Evolutionary conservation across 1,140 invertebrate genomes (phyloP), one percentile per base, ranked within the genome.

Genomic region (Drosophila triauraria): DNA sequence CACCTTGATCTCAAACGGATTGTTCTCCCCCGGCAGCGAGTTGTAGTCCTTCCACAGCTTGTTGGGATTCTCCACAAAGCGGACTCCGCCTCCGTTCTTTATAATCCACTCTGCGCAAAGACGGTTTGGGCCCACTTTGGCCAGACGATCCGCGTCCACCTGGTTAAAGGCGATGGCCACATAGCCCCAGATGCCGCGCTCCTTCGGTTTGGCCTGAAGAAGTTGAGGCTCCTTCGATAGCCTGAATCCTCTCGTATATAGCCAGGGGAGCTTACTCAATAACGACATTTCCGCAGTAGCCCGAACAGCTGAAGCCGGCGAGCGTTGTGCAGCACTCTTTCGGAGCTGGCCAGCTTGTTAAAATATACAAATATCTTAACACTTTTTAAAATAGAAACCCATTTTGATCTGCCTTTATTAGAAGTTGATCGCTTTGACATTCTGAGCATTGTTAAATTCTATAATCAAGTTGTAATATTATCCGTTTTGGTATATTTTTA

Each of bases 71-170:
- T 93, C 94, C 93, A 95, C 63, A 0, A 92, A 97, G 82, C 94
- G 95, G 0, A 97, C 94, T 38, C 93, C 92, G 15, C 96, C 97
- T 9, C 97, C 97, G 94, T 97, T 97, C 79, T 95, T 94, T 38
- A 97, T 87, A 8, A 98, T 91, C 97, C 97, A 93, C 46, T 93
- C 92, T 20, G 92, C 92, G 40, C 92, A 93, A 0, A 93, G 75
- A 1, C 92, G 90, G 69, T 93, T 80, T 0, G 92, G 80, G 2
- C 92, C 92, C 6, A 93, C 91, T 30, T 78, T 72, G 3, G 40
- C 8, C 17, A 91, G 47, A 0, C 92, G 78, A 0, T 91, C 75
- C 0, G 47, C 51, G 8, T 93, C 92, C 3, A 93, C 92, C 43
- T 79, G 78, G 42, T 93, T 93, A 47, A 93, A 93, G 5, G 92